phyloP scores from a whole-genome alignment of 2,113 vertebrate genomes.

The Grammomys dolichurus region DNA sequence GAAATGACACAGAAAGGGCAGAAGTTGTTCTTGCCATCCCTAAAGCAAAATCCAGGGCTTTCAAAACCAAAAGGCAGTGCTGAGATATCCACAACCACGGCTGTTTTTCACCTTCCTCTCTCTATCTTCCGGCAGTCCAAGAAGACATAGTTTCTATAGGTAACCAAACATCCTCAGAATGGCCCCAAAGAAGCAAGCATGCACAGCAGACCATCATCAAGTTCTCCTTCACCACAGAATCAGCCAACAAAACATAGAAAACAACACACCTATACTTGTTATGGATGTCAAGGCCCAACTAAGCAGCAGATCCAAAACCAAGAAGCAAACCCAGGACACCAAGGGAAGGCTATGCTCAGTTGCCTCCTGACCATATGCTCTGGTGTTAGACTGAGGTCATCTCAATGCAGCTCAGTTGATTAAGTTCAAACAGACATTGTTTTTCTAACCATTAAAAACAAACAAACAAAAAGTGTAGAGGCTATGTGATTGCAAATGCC shows the following conservation, averaged over 20 bases:
- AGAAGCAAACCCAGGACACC: background rate
- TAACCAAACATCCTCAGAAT: background rate
- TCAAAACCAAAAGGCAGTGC: background rate
- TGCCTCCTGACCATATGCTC: background rate
- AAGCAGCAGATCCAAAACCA: background rate
- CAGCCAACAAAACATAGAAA: background rate
- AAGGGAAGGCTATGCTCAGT: background rate
- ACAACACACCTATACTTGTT: background rate
- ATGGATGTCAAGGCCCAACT: background rate
- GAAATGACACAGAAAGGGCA: background rate
- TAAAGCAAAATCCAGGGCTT: background rate
- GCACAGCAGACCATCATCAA: background rate
- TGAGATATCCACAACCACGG: background rate
- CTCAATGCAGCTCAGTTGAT: background rate
- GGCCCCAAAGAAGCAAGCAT: background rate
- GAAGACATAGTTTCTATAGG: background rate
- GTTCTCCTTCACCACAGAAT: background rate
- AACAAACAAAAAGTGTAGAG: background rate
- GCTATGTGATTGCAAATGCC: background rate
- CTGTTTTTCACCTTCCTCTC: background rate
- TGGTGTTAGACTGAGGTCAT: background rate
- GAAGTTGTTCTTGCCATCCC: background rate
- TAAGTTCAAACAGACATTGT: background rate
- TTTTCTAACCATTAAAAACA: background rate
- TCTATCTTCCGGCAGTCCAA: too few relatives aligned